Evolutionary conservation across 2,888 invertebrate species (phyloP), one percentile per base, ranked within the genome.

Genomic region (Corbicula japonica): DNA sequence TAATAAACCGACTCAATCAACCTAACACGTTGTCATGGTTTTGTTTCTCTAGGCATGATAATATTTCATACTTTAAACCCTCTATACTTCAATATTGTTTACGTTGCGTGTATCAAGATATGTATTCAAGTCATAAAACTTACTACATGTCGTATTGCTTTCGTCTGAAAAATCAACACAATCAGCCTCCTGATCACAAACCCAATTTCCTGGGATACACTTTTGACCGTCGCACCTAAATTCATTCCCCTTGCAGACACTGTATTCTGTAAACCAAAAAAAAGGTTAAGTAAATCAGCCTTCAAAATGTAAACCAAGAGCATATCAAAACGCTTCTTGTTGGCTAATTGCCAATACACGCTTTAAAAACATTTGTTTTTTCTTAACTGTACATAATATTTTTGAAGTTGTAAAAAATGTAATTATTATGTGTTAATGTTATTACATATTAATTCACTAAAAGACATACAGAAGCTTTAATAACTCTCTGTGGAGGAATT

Each of bases 151-250:
- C 1, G 73, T 69, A 26, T 84, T 76, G 18, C 84, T 83, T 69
- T 93, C 93, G 77, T 93, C 93, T 0, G 90, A 89, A 35, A 81
- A 79, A 72, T 93, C 93, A 0, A 81, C 61, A 79, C 92, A 93
- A 76, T 93, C 92, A 66, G 91, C 86, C 44, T 89, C 89, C 15
- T 90, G 88, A 74, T 93, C 91, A 90, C 92, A 93, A 15, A 86
- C 87, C 86, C 86, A 89, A 8, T 75, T 73, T 15, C 75, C 70
- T 3, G 88, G 84, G 4, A 93, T 89, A 86, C 93, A 93, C 12
- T 87, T 82, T 0, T 98, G 98, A 23, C 97, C 97, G 72, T 75
- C 74, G 94, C 98, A 98, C 80, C 95, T 95, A 94, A 97, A 97
- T 87, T 95, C 94, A 5, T 87, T 95, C 0, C 94, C 92, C 62